Evolutionary conservation across 2,797 vertebrate species (phyloP).

Genomic region (Microhierax caerulescens): DNA sequence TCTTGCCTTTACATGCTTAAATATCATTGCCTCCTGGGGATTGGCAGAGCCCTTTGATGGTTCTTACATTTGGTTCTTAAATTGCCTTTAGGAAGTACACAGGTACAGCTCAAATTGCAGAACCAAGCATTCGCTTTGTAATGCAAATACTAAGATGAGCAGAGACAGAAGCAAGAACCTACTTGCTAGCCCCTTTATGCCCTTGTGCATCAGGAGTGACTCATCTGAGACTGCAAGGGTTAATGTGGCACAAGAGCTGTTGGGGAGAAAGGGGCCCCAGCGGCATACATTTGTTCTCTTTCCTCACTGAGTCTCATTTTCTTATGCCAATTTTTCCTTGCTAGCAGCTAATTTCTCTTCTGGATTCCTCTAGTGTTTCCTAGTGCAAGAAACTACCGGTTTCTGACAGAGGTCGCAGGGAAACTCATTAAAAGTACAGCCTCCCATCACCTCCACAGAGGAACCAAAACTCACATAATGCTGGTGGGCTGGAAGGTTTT

Average conservation of each 20-base stretch:
- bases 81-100: background rate
- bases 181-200: background rate
- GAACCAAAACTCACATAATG: background rate
- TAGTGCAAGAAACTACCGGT: background rate
- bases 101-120: background rate
- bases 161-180: background rate
- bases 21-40: background rate
- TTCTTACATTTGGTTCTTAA: background rate
- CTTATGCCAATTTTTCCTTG: background rate
- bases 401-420: background rate
- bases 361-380: background rate
- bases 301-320: background rate
- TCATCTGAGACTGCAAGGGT: background rate
- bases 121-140: background rate
- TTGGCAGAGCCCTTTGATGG: background rate
- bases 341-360: background rate
- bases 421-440: background rate
- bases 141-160: background rate
- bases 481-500: background rate
- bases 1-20: background rate
- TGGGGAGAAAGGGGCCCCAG: background rate
- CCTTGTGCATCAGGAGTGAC: background rate
- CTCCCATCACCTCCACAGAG: rapidly evolving
- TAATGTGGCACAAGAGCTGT: background rate
- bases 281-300: background rate